phyloP scores from a whole-genome alignment of 2,797 vertebrate genomes.

The Bradypodion pumilum region DNA sequence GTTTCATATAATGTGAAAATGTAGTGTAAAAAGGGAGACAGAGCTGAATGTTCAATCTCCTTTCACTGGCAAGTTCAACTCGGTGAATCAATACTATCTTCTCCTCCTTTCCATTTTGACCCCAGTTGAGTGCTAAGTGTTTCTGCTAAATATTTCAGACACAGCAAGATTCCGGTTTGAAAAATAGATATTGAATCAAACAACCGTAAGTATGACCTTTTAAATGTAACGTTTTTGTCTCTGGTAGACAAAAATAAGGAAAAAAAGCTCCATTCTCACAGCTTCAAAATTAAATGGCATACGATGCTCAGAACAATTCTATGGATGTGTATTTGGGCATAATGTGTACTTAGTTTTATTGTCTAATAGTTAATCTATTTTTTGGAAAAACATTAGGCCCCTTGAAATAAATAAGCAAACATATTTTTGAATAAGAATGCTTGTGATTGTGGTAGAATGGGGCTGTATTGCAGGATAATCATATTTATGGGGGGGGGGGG shows the following conservation, averaged over 20 bases:
- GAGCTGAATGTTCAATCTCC: not conserved
- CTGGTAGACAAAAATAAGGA: slow-evolving; percentile 9
- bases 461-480: not conserved
- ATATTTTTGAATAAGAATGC: not conserved
- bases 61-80: slow-evolving; percentile 18
- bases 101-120: not conserved
- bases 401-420: not conserved
- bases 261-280: not conserved
- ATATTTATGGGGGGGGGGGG: not conserved
- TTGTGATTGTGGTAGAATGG: not conserved
- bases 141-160: slow-evolving; percentile 12
- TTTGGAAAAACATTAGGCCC: not conserved
- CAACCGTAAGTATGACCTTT: not conserved
- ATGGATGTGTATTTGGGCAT: not conserved
- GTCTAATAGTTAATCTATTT: not conserved
- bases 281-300: not conserved
- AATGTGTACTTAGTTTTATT: not conserved
- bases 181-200: slow-evolving; percentile 25
- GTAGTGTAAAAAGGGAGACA: slow-evolving; percentile 7
- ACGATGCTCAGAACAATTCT: not conserved
- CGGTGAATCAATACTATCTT: slow-evolving; percentile 11
- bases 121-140: slow-evolving; percentile 17
- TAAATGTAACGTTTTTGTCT: slow-evolving; percentile 10
- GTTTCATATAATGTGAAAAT: slow-evolving; percentile 14
- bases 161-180: slow-evolving; percentile 27